Evolutionary conservation across 92 coral and sea anemone species (phyloP).

Genomic region (Porites evermanni): DNA sequence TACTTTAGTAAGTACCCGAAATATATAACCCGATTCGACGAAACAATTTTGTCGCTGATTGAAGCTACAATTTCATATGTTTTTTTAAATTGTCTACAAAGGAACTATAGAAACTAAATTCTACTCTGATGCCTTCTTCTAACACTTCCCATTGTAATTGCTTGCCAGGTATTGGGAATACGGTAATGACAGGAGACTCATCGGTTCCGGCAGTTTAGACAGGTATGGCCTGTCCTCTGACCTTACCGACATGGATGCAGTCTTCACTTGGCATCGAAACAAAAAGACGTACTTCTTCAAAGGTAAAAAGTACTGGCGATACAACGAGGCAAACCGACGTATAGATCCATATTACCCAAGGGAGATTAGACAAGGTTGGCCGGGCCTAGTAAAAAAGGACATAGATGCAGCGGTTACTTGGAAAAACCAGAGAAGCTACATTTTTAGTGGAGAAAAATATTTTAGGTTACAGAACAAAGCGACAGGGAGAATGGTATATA

Average conservation of each 20-base stretch:
- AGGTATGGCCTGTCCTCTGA: background rate
- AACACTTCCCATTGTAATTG: background rate
- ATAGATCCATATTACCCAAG: background rate
- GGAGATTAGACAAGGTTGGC: background rate
- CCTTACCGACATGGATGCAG: background rate
- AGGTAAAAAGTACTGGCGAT: slow-evolving; percentile 28
- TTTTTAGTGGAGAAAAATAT: background rate
- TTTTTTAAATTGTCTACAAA: no score
- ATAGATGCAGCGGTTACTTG: background rate
- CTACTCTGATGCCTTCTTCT: no score
- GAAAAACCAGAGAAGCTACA: background rate
- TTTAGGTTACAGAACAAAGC: background rate
- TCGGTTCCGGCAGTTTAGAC: background rate
- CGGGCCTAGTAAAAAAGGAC: background rate
- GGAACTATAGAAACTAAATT: no score
- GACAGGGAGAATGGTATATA: background rate
- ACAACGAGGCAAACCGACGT: background rate
- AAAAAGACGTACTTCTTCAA: background rate
- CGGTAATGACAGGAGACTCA: background rate
- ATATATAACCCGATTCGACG: no score
- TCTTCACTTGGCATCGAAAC: background rate
- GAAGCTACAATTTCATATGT: no score
- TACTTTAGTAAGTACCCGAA: no score
- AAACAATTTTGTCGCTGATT: no score
- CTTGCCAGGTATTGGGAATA: background rate